A percentile compares a stretch with the other conserved stretches of the same genome.
phyloP scores from a whole-genome alignment of 2,888 invertebrate genomes.

The Scaptomyza parva region DNA sequence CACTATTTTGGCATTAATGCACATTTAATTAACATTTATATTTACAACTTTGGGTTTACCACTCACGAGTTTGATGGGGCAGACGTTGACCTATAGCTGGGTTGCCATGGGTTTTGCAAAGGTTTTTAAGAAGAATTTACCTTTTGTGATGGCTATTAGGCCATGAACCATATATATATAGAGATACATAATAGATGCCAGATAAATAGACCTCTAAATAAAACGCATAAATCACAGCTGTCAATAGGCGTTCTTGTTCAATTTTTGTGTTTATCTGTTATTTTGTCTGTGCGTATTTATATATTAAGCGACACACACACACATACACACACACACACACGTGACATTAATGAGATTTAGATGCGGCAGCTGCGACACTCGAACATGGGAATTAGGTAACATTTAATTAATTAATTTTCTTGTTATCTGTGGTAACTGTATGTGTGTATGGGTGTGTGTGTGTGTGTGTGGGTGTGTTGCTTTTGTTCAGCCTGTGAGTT shows the following conservation, averaged over 20 bases:
- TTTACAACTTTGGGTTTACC: not conserved
- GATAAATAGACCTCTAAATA: not conserved
- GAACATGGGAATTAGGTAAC: conserved; percentile 47
- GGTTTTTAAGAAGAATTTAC: conserved; percentile 1
- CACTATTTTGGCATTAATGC: conserved; percentile 41
- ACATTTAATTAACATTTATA: conserved; percentile 39
- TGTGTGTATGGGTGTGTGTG: conserved; percentile 10
- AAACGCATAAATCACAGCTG: conserved; percentile 70
- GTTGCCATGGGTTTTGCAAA: not conserved
- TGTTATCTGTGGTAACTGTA: conserved; percentile 57
- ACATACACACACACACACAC: conserved; percentile 19
- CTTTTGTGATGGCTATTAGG: conserved; percentile 23
- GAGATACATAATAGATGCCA: not conserved
- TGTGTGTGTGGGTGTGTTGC: conserved; percentile 2
- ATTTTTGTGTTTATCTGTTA: conserved; percentile 3
- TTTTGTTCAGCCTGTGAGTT: not conserved
- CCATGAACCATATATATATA: conserved; percentile 11
- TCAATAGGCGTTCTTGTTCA: conserved; percentile 48
- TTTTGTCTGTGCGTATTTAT: conserved; percentile 10
- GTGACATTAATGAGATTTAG: conserved; percentile 71
- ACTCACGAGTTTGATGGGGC: conserved; percentile 10
- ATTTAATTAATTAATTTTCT: conserved; percentile 77
- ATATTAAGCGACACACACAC: conserved; percentile 34
- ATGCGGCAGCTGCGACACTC: conserved; percentile 75
- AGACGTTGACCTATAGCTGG: conserved; percentile 19